Conservation (phyloP, 2,797 vertebrate genomes). For the Pitangus sulphuratus region DNA sequence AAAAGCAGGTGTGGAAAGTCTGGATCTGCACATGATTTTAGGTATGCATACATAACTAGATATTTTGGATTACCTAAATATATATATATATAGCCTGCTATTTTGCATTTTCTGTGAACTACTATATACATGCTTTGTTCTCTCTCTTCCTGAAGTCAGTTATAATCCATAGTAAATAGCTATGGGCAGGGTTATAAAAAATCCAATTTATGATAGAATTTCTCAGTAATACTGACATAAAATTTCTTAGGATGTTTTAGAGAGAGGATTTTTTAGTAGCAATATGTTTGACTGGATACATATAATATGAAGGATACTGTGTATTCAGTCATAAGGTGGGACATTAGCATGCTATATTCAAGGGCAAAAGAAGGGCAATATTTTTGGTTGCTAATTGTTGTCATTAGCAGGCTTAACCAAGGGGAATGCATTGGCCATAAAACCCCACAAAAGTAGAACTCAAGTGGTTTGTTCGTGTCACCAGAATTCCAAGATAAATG, state of each 20-base stretch:
- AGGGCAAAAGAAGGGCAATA: background rate
- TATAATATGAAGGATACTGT: background rate
- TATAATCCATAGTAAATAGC: background rate
- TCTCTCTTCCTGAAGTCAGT: background rate
- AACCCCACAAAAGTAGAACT: background rate
- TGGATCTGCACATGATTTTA: background rate
- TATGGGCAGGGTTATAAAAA: background rate
- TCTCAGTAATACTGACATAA: background rate
- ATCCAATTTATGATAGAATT: background rate
- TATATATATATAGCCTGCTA: background rate
- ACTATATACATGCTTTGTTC: background rate
- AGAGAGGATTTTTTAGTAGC: background rate
- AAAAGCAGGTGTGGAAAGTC: background rate
- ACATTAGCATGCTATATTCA: background rate
- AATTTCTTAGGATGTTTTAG: background rate
- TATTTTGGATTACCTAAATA: background rate
- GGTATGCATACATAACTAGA: background rate
- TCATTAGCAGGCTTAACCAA: background rate
- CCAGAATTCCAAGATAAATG: conserved; percentile 1
- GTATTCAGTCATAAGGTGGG: background rate
- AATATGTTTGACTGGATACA: background rate
- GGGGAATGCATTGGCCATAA: background rate
- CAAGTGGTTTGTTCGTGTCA: background rate
- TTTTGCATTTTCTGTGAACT: background rate
- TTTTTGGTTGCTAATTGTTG: background rate